Conservation (phyloP, 2,888 invertebrate genomes). For the Microdon myrmicae region DNA sequence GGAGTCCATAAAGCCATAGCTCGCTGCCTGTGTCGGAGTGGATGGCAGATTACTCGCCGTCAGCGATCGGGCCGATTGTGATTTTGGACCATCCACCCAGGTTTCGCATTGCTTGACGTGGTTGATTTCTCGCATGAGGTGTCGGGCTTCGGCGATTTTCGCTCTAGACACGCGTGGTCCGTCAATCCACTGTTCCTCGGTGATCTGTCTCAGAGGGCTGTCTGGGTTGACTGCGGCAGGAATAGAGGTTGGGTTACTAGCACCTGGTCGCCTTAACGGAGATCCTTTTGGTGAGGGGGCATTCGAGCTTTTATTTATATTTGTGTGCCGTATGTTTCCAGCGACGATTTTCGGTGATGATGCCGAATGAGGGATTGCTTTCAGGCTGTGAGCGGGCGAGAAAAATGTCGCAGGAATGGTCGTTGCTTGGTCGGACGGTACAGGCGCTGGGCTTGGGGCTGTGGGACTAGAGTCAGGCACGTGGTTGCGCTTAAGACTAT, state of each 20-base stretch:
- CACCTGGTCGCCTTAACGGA: slow-evolving; percentile 67
- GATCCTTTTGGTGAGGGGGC: slow-evolving; percentile 71
- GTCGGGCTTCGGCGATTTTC: slow-evolving; percentile 83
- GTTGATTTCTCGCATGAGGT: slow-evolving; percentile 80
- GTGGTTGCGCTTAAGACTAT: slow-evolving; percentile 59
- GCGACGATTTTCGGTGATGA: slow-evolving; percentile 60
- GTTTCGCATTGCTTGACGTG: slow-evolving; percentile 86
- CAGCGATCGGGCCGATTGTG: slow-evolving; percentile 69
- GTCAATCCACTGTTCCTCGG: slow-evolving; percentile 96
- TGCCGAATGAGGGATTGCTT: slow-evolving; percentile 57
- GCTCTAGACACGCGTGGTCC: slow-evolving; percentile 90
- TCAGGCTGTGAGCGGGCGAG: slow-evolving; percentile 58
- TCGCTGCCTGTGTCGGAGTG: slow-evolving; percentile 61
- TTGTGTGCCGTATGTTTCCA: slow-evolving; percentile 57
- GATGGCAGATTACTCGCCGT: slow-evolving; percentile 63
- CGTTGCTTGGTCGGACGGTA: slow-evolving; percentile 28
- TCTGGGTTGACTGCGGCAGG: slow-evolving; percentile 64
- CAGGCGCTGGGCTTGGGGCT: slow-evolving; percentile 37
- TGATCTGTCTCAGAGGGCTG: slow-evolving; percentile 67
- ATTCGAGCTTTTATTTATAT: slow-evolving; percentile 62
- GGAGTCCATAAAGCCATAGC: slow-evolving; percentile 91
- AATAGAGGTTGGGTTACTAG: slow-evolving; percentile 53
- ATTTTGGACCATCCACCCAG: slow-evolving; percentile 96
- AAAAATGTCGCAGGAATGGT: slow-evolving; percentile 54
- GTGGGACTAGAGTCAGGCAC: slow-evolving; percentile 53